Evolutionary conservation across 2,113 vertebrate genomes (phyloP), one percentile per base, ranked within the genome.

Genomic region (Loxodonta africana): DNA sequence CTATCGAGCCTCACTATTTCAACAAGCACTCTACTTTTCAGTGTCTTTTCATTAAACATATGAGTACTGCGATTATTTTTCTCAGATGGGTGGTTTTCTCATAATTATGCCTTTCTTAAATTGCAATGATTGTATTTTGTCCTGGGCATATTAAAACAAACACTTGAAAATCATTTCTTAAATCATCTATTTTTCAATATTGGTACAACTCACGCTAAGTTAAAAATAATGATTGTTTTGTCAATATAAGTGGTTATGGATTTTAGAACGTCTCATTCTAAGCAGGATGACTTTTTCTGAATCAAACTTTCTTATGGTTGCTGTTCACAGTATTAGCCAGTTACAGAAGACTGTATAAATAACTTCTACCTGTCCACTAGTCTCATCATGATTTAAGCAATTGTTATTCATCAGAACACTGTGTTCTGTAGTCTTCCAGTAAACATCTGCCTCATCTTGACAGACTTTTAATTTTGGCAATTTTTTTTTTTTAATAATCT

Each of bases 141-240:
- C 44, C 30, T 84, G 74, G 44, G n/a, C 15, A 91, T 46, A 88
- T 81, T 94, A 60, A 96, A 90, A 93, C 33, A 88, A 92, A 90
- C 21, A 96, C 78, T 94, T 94, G 5, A 62, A 94, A 91, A 91
- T 81, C 89, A 83, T 85, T 88, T 74, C 20, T 88, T 57, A 88
- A 92, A 62, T 87, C 5, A 76, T 12, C 41, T 80, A 41, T 85
- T 91, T 83, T 60, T 96, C 41, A 92, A 33, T 69, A 84, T 63
- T 69, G 71, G 26, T 84, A 57, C 20, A 90, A 91, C 76, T 89
- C 21, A 78, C 0, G 60, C 14, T 90, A 77, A 76, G 15, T 83
- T 91, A n/a, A 95, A 90, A 92, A 60, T n/a, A 77, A 88, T 26
- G 11, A n/a, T 60, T 57, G 3, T 30, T 83, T 95, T 65, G 67